Evolutionary conservation across 2,888 invertebrate genomes (phyloP).

Genomic region (Drosophila stalkeri): DNA sequence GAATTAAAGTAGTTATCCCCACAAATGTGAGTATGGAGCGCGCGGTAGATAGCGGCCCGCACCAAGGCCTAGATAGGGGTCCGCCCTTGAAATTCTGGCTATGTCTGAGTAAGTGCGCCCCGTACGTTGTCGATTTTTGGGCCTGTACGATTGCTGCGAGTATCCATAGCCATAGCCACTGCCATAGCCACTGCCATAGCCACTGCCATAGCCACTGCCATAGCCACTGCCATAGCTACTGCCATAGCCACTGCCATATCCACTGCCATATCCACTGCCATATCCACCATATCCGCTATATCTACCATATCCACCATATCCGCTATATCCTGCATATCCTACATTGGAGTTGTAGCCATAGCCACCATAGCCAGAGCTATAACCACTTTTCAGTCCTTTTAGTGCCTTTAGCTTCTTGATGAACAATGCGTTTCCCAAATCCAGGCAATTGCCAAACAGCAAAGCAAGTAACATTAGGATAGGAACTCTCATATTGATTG

Average conservation of each 20-base stretch:
- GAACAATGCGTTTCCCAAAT: constrained; percentile 51
- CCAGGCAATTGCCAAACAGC: constrained; percentile 40
- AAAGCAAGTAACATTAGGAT: constrained; percentile 30
- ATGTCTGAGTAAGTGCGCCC: constrained; percentile 89
- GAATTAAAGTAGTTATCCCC: constrained; percentile 3
- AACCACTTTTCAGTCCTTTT: constrained; percentile 14
- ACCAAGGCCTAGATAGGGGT: constrained; percentile 86
- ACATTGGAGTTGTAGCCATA: background rate
- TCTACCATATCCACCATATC: constrained; percentile 24
- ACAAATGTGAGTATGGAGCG: constrained; percentile 86
- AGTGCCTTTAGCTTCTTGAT: constrained; percentile 58
- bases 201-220: background rate
- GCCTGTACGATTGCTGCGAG: constrained; percentile 2
- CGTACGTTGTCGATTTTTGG: constrained; percentile 46
- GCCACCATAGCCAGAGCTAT: background rate
- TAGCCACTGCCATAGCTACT: background rate
- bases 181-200: background rate
- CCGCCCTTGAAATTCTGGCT: constrained; percentile 88
- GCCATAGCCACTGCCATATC: constrained; percentile 2
- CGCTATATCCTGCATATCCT: constrained; percentile 9
- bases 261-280: background rate
- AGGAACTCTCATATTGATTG: constrained; percentile 38
- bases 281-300: background rate
- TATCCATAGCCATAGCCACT: constrained; percentile 28
- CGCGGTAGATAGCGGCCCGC: constrained; percentile 86